phyloP scores from a whole-genome alignment of 2,797 vertebrate species.

The Geotria australis region DNA sequence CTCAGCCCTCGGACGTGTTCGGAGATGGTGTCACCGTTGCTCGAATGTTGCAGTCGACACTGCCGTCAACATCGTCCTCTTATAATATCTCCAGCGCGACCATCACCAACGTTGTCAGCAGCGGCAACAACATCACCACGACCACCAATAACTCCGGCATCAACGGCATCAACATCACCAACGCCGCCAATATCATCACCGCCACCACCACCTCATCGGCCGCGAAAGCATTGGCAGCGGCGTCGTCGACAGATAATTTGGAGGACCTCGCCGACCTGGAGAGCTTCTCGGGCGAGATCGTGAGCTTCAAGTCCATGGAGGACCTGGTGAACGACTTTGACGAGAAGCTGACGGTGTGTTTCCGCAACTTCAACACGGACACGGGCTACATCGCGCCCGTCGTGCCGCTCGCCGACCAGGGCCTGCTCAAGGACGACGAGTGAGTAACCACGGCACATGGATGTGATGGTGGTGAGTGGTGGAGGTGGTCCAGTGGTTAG shows the following conservation, averaged over 20 bases:
- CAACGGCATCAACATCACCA: too few relatives aligned
- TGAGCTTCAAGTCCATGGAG: conserved; percentile 26
- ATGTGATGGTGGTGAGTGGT: not conserved
- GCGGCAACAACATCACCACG: too few relatives aligned
- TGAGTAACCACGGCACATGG: conserved; percentile 18
- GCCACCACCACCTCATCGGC: conserved; percentile 19
- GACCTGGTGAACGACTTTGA: conserved; percentile 36
- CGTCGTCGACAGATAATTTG: conserved; percentile 9
- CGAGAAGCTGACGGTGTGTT: conserved; percentile 60
- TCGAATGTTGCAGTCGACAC: too few relatives aligned
- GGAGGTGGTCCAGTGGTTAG: not conserved
- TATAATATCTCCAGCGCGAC: not conserved
- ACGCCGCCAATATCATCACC: conserved; percentile 1
- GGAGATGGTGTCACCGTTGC: too few relatives aligned
- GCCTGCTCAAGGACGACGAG: conserved; percentile 55
- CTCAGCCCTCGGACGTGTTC: too few relatives aligned
- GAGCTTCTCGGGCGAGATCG: conserved; percentile 19
- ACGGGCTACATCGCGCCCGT: conserved; percentile 34
- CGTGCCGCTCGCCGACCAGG: conserved; percentile 46
- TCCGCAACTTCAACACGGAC: conserved; percentile 33
- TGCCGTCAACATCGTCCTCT: too few relatives aligned
- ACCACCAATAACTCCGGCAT: too few relatives aligned
- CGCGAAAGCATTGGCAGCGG: conserved; percentile 4
- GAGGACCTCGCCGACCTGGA: conserved; percentile 21
- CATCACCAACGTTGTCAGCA: conserved; percentile 16